These are phyloP conservation scores for Seriola quinqueradiata DNA, from an alignment of 2,113 vertebrate species.

Conservation along the genomic window DNA sequence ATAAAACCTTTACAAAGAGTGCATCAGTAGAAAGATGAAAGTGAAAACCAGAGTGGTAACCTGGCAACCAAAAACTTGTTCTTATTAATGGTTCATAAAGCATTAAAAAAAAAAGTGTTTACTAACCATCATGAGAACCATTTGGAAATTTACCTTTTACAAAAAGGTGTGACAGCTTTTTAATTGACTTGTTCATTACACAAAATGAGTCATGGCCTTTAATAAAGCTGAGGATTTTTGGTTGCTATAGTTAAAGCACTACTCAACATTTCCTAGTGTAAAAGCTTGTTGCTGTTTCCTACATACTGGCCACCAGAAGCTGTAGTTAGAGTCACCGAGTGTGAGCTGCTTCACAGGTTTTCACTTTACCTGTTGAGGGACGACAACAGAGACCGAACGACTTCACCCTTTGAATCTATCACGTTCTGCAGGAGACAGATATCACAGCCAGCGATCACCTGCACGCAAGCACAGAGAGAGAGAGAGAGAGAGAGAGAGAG, in stretches of 20 bases:
- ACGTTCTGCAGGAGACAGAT: conserved; percentile 73
- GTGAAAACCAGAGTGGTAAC: too few relatives aligned
- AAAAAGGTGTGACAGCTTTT: neutral
- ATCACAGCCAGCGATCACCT: conserved; percentile 74
- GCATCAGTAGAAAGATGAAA: too few relatives aligned
- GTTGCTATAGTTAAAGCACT: neutral
- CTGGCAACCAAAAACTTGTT: too few relatives aligned
- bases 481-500: neutral
- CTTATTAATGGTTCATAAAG: neutral
- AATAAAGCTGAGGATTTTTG: neutral
- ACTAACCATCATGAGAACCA: neutral
- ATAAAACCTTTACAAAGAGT: too few relatives aligned
- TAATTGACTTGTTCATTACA: neutral
- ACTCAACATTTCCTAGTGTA: neutral
- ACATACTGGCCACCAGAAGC: neutral
- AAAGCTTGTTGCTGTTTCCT: neutral
- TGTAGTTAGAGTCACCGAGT: neutral
- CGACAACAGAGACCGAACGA: conserved; percentile 20
- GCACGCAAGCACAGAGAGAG: neutral
- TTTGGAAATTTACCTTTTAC: too few relatives aligned
- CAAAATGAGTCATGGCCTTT: neutral
- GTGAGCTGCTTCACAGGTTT: neutral
- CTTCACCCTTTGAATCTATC: conserved; percentile 37
- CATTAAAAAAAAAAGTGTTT: too few relatives aligned
- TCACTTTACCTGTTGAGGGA: conserved; percentile 71